Conservation (phyloP, 2,888 invertebrate species). For the Nipponacmea schrenckii region DNA sequence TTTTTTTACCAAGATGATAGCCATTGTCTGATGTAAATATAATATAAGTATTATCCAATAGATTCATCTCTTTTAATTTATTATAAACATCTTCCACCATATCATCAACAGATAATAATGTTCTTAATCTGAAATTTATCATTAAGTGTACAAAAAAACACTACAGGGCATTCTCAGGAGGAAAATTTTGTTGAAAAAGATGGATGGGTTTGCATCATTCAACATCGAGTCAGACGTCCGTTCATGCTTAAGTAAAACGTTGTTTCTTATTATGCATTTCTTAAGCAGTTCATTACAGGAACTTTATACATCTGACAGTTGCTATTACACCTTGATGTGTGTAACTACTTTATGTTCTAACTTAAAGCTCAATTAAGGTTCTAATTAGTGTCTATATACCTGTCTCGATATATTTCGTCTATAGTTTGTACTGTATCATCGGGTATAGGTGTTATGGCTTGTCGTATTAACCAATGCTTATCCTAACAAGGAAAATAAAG, state of each 20-base stretch:
- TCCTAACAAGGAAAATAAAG: constrained; percentile 68
- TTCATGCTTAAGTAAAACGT: too few relatives aligned
- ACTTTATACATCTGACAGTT: too few relatives aligned
- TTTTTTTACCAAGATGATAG: constrained; percentile 79
- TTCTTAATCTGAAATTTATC: constrained; percentile 72
- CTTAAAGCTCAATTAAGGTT: too few relatives aligned
- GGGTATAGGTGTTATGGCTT: constrained; percentile 76
- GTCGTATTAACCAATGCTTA: constrained; percentile 85
- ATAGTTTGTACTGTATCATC: constrained; percentile 72
- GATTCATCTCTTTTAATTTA: constrained; percentile 70
- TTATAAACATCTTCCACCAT: constrained; percentile 76
- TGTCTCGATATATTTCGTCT: constrained; percentile 77
- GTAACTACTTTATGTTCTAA: too few relatives aligned
- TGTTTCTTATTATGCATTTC: too few relatives aligned
- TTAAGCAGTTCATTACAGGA: too few relatives aligned
- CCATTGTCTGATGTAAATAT: constrained; percentile 89
- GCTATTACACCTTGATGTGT: too few relatives aligned
- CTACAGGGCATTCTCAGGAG: too few relatives aligned
- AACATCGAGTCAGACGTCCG: too few relatives aligned
- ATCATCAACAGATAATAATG: constrained; percentile 86
- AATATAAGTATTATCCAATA: constrained; percentile 80
- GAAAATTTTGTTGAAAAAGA: too few relatives aligned
- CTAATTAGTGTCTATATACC: constrained; percentile 60
- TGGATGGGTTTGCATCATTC: too few relatives aligned
- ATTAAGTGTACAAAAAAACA: too few relatives aligned